phyloP scores from a whole-genome alignment of 2,888 invertebrate genomes.

The Drosophila atripex region DNA sequence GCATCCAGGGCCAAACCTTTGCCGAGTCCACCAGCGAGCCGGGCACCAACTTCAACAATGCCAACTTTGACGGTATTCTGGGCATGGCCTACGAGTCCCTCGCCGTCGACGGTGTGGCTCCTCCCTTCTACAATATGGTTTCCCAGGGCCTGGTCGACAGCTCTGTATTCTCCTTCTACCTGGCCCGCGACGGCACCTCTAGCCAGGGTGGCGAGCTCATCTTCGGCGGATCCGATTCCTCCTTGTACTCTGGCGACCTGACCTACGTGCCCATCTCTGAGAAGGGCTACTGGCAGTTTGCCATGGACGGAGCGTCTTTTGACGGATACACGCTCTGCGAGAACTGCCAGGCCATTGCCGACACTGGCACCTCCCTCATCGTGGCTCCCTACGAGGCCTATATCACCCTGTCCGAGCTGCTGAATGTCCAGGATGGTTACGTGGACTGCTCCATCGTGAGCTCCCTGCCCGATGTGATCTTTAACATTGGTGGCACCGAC shows the following conservation, averaged over 20 bases:
- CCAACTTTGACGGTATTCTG: conserved; percentile 98
- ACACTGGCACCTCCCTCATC: conserved; percentile 96
- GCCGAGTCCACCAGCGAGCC: conserved; percentile 98
- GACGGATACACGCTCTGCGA: conserved; percentile 86
- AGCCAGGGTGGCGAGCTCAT: conserved; percentile 89
- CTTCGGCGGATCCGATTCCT: conserved; percentile 96
- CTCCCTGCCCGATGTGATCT: conserved; percentile 89
- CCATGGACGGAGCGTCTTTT: conserved; percentile 89
- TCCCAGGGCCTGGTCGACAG: conserved; percentile 88
- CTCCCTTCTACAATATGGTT: conserved; percentile 96
- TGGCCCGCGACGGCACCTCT: conserved; percentile 87
- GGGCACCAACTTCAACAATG: conserved; percentile 96
- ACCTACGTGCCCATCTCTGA: conserved; percentile 91
- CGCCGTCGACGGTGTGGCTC: conserved; percentile 93
- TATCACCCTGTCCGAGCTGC: conserved; percentile 22
- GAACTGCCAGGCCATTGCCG: conserved; percentile 90
- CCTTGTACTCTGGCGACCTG: conserved; percentile 88
- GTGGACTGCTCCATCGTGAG: conserved; percentile 92
- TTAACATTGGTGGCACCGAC: conserved; percentile 89
- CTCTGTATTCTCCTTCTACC: conserved; percentile 96
- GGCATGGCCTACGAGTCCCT: conserved; percentile 95
- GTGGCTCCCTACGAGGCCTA: conserved; percentile 85
- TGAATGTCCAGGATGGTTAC: conserved; percentile 72
- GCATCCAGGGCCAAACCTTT: conserved; percentile 92
- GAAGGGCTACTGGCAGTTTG: conserved; percentile 98